These are phyloP conservation scores for Cepphus grylle DNA, from an alignment of 2,113 vertebrate genomes.

Conservation along the genomic window DNA sequence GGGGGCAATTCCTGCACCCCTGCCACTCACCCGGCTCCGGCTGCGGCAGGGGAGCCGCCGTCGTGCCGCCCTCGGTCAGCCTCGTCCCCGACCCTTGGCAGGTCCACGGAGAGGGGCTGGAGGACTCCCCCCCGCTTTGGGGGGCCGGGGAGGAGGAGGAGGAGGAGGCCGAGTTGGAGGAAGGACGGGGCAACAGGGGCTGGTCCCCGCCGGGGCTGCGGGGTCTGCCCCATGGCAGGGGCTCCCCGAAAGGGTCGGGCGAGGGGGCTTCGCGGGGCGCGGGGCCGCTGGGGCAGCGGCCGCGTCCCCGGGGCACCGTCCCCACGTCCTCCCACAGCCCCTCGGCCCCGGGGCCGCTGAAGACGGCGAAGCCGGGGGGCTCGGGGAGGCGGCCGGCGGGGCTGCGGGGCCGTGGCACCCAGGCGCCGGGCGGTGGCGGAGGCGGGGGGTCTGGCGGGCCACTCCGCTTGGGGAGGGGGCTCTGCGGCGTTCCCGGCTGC, in stretches of 20 bases:
- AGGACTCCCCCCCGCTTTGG: constrained; percentile 10
- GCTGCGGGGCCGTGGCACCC: constrained; percentile 39
- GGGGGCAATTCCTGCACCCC: not conserved
- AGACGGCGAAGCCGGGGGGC: constrained; percentile 52
- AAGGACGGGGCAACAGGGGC: not conserved
- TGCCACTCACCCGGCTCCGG: constrained; percentile 6
- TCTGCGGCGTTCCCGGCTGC: constrained; percentile 70
- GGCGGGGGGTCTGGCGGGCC: not conserved
- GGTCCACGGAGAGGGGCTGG: constrained; percentile 67
- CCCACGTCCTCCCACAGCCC: not conserved
- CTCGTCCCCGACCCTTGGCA: not conserved
- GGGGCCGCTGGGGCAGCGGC: not conserved
- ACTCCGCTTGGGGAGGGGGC: not conserved
- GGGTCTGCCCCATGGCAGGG: not conserved
- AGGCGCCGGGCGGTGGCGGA: not conserved
- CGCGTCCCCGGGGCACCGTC: not conserved
- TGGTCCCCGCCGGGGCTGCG: not conserved
- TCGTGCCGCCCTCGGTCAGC: not conserved
- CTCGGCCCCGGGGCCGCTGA: constrained; percentile 55
- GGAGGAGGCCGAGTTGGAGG: constrained; percentile 24
- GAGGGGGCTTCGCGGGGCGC: not conserved
- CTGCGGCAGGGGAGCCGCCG: not conserved
- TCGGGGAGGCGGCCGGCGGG: not conserved
- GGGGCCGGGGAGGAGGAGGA: constrained; percentile 35
- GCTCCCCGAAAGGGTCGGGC: not conserved